phyloP scores from a whole-genome alignment of 2,888 invertebrate genomes.

The Oxyscelio sp. region DNA sequence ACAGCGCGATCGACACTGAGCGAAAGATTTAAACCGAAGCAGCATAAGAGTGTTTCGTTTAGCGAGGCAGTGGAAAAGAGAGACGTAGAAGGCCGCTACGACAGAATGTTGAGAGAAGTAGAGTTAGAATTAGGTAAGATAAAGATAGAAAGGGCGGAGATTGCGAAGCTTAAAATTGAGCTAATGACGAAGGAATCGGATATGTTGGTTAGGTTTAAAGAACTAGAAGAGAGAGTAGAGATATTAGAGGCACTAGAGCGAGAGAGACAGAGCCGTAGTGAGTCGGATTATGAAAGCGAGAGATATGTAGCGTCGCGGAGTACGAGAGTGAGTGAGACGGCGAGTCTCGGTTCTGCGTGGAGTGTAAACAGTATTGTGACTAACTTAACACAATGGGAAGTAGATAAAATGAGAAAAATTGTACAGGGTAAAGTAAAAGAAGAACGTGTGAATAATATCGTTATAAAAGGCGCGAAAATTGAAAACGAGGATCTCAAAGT shows the following conservation, averaged over 20 bases:
- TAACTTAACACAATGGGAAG: slow-evolving; percentile 6
- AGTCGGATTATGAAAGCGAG: neutral
- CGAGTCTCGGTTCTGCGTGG: neutral
- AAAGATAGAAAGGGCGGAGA: neutral
- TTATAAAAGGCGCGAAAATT: neutral
- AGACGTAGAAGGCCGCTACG: neutral
- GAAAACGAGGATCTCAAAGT: neutral
- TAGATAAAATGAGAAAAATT: slow-evolving; percentile 7
- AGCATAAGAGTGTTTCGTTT: neutral
- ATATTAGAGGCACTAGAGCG: neutral
- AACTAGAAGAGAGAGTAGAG: neutral
- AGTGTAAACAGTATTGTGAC: neutral
- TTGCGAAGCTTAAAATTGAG: neutral
- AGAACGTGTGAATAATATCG: slow-evolving; percentile 1
- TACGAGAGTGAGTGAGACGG: neutral
- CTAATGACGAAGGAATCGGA: neutral
- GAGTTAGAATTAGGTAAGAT: neutral
- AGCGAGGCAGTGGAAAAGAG: neutral
- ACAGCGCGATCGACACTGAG: neutral
- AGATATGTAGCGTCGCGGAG: neutral
- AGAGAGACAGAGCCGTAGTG: neutral
- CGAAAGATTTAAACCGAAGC: neutral
- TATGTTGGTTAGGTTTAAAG: neutral
- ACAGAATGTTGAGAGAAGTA: neutral
- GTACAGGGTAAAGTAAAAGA: neutral